Evolutionary conservation across 2,113 vertebrate genomes (phyloP).

Genomic region (Clarias magur): DNA sequence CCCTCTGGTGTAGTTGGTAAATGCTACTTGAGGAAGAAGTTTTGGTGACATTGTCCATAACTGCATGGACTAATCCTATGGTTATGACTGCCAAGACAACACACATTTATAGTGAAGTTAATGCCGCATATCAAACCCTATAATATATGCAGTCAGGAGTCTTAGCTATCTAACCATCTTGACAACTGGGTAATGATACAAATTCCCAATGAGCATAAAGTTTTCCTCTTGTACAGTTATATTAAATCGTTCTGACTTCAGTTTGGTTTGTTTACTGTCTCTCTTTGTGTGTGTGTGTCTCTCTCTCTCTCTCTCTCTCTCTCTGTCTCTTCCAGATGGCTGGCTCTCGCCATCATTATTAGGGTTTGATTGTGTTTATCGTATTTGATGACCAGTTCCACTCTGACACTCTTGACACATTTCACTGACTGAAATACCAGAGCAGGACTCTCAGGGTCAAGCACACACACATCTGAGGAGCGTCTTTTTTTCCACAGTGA

Average conservation of each 20-base stretch:
- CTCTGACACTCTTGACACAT: not conserved
- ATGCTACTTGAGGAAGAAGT: not conserved
- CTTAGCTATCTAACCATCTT: not conserved
- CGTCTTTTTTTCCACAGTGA: not conserved
- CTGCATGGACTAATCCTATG: not conserved
- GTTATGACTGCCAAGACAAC: not conserved
- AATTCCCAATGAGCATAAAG: not conserved
- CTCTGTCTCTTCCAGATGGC: not conserved
- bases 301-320: not conserved
- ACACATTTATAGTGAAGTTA: not conserved
- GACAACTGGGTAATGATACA: not conserved
- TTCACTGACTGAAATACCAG: not conserved
- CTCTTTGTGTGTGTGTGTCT: too few species aligned
- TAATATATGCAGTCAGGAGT: not conserved
- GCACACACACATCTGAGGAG: not conserved
- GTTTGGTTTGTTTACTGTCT: not conserved
- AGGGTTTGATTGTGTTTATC: not conserved
- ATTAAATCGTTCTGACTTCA: not conserved
- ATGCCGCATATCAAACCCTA: not conserved
- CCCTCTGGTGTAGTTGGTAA: not conserved
- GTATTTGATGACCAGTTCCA: not conserved
- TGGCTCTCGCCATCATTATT: not conserved
- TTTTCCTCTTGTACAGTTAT: not conserved
- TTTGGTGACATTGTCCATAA: not conserved
- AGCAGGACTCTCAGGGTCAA: not conserved